Base-by-base conservation (phyloP, 2,113 vertebrate species). In the Sisor rabdophorus region DNA sequence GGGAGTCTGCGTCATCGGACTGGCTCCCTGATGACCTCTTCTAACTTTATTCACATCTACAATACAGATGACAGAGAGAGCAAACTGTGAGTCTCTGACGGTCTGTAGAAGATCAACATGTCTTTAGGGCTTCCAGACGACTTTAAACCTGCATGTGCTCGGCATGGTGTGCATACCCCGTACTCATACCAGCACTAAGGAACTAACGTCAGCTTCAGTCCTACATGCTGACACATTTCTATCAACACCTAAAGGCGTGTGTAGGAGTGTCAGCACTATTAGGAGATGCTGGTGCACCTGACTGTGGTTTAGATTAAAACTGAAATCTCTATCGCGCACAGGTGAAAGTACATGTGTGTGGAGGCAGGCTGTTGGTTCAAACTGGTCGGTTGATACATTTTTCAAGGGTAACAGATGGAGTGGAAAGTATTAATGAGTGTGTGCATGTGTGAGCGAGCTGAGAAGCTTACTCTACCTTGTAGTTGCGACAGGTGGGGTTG, bases 401-500 rank as follows among this genome's bases (percentile, higher is more conserved):
- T 63, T 26, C 9, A 36, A 24, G 53, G 36, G 59, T 50, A 63
- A 64, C 73, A 75, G 73, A 64, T 64, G 59, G 47, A 54, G 59
- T 3, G 47, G 36, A 54, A 55, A 32, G 50, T 24, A 71, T 78
- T 24, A 52, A 26, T 69, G 64, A 58, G 54, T 60, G 65, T 77
- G 52, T 30, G 24, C 24, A 52, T 20, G 19, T 52, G 55, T 52
- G 36, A 7, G 50, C 74, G 55, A 22, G 70, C 30, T 28, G 24
- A 24, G 63, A 52, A 65, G 47, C 58, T 69, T 52, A 5, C 24
- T 12, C 20, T 85, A 97, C 96, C 95, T 94, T 93, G 77, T 97
- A 97, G 85, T 88, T 95, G n/a, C 95, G 93, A 88, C 95, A 98
- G 88, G 93, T 88, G 1, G 96, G 96, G 88, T 95, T 96, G 90